Conservation (phyloP, 2,888 invertebrate genomes). For the Agrotis puta region DNA sequence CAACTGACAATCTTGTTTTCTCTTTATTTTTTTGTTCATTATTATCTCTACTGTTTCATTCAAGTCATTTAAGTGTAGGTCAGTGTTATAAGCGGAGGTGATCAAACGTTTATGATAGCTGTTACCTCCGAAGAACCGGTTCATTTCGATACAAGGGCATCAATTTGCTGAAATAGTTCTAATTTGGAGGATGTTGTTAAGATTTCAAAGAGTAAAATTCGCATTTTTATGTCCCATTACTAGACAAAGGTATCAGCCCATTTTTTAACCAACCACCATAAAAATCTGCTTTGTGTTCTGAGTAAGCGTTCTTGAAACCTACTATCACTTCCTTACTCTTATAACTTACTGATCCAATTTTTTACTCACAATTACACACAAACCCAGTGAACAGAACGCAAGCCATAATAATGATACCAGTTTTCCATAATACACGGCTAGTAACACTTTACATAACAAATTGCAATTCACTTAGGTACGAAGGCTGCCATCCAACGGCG, state of each 20-base stretch:
- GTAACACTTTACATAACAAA: conserved; percentile 74
- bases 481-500: conserved; percentile 68
- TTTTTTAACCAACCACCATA: neutral
- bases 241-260: neutral
- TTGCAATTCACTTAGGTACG: conserved; percentile 67
- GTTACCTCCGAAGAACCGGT: conserved; percentile 28
- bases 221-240: neutral
- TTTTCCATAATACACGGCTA: conserved; percentile 60
- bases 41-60: conserved; percentile 46
- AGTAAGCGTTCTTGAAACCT: neutral
- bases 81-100: conserved; percentile 48
- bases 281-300: neutral
- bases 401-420: conserved; percentile 62
- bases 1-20: conserved; percentile 70
- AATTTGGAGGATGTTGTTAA: neutral
- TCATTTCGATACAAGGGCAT: neutral
- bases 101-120: conserved; percentile 39
- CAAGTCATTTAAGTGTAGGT: conserved; percentile 52
- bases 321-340: conserved; percentile 23
- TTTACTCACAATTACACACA: conserved; percentile 33
- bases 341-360: conserved; percentile 36
- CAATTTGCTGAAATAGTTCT: conserved; percentile 8
- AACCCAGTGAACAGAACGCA: conserved; percentile 52
- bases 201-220: conserved; percentile 9
- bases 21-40: conserved; percentile 58